Evolutionary conservation across 2,113 vertebrate species (phyloP), one percentile per base, ranked within the genome.

Genomic region (Progne subis): DNA sequence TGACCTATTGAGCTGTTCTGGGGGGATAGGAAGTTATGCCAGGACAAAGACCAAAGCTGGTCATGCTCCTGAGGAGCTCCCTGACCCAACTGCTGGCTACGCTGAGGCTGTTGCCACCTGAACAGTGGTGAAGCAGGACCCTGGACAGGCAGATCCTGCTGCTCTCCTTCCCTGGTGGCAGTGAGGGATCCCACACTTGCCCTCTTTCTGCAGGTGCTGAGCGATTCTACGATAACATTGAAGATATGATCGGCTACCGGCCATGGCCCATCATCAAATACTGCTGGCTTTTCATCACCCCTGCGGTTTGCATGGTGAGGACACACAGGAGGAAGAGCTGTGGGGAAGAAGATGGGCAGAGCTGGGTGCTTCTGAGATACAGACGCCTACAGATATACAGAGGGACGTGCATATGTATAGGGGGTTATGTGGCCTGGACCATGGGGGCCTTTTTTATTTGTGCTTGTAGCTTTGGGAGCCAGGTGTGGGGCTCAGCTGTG

Each of bases 171-270:
- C 37, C 34, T 82, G 26, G 44, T 28, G 37, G 60, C 77, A 85
- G n/a, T 1, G 13, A 69, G 34, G 25, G 70, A 25, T 56, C 25
- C 34, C 34, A 43, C 63, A 78, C 46, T 72, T 50, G 29, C 59
- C 28, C 13, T 64, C 53, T 84, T 84, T 56, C 81, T 2, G 7
- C 90, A 99, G 99, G 99, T 94, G 99, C 99, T 0, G 97, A 99
- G 75, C 99, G 98, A 95, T 99, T 99, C 97, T 99, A 99, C 11
- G 97, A 98, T 96, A 99, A 99, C 95, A 98, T 99, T 14, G 99
- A 99, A 95, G 99, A 99, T 57, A 99, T 99, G 99, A 99, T 99
- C 24, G 99, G 99, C 15, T 99, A 99, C 88, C 97, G 98, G 18
- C 99, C 99, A 0, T 97, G 98, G 92, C 85, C 99, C 59, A 31